Evolutionary conservation across 2,797 vertebrate species (phyloP).

Genomic region (Cossypha polioptera): DNA sequence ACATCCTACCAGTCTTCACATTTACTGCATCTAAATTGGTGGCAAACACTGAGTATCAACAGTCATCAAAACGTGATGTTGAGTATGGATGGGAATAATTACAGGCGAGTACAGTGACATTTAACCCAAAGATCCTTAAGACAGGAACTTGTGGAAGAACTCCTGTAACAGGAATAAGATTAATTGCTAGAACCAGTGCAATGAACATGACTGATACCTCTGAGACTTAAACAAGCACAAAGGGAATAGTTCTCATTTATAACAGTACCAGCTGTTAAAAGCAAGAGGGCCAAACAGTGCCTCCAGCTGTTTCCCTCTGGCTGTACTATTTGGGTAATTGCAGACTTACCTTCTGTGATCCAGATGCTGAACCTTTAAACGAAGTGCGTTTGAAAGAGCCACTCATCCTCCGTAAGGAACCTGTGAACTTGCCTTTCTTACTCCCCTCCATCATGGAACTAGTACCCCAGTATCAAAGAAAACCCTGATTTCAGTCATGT

Average conservation of each 20-base stretch:
- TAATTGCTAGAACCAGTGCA: neutral
- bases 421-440: conserved; percentile 63
- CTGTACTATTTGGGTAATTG: neutral
- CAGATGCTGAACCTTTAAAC: conserved; percentile 88
- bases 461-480: neutral
- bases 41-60: neutral
- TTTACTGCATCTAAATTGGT: neutral
- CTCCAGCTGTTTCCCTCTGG: neutral
- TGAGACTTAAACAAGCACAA: neutral
- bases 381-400: conserved; percentile 87
- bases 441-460: conserved; percentile 71
- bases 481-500: neutral
- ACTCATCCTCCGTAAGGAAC: conserved; percentile 74
- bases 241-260: neutral
- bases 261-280: neutral
- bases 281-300: neutral
- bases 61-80: neutral
- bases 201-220: neutral
- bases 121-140: neutral
- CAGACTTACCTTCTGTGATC: conserved; percentile 92
- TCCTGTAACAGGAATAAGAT: neutral
- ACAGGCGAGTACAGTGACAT: neutral
- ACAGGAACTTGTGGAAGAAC: neutral
- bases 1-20: neutral
- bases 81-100: neutral